phyloP scores from a whole-genome alignment of 2,888 invertebrate genomes.

The Thereva nobilitata region DNA sequence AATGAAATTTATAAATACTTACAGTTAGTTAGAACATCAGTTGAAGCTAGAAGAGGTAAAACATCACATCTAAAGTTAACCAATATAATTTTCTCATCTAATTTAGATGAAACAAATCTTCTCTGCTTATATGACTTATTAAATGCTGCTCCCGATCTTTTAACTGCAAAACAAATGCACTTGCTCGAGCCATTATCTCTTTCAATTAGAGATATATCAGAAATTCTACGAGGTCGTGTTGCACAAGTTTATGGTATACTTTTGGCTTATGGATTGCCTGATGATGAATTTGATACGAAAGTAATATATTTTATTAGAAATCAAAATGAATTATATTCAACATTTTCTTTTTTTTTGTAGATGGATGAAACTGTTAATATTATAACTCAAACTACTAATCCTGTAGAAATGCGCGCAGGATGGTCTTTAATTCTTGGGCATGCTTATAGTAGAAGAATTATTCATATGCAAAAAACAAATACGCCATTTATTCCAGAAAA shows the following conservation, averaged over 20 bases:
- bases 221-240: constrained; percentile 74
- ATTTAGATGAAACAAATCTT: constrained; percentile 58
- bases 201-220: constrained; percentile 71
- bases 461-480: constrained; percentile 52
- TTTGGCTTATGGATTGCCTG: constrained; percentile 62
- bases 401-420: constrained; percentile 64
- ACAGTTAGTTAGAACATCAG: constrained; percentile 67
- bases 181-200: constrained; percentile 52
- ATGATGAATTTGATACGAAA: constrained; percentile 59
- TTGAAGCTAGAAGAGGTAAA: constrained; percentile 69
- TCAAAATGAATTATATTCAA: neutral
- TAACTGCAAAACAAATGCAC: constrained; percentile 67
- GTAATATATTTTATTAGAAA: constrained; percentile 56
- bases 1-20: constrained; percentile 70
- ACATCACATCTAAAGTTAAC: neutral
- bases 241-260: constrained; percentile 78
- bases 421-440: constrained; percentile 73
- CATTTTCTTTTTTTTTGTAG: no score
- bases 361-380: no score
- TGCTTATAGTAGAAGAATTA: constrained; percentile 70
- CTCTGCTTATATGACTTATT: constrained; percentile 81
- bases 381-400: no score
- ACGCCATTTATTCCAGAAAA: constrained; percentile 51
- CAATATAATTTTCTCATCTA: neutral
- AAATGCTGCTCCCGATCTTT: constrained; percentile 75